A percentile compares a stretch with the other conserved stretches of the same genome.
These are phyloP conservation scores for Sipha flava DNA, from an alignment of 1,140 invertebrate genomes.

Conservation along the genomic window DNA sequence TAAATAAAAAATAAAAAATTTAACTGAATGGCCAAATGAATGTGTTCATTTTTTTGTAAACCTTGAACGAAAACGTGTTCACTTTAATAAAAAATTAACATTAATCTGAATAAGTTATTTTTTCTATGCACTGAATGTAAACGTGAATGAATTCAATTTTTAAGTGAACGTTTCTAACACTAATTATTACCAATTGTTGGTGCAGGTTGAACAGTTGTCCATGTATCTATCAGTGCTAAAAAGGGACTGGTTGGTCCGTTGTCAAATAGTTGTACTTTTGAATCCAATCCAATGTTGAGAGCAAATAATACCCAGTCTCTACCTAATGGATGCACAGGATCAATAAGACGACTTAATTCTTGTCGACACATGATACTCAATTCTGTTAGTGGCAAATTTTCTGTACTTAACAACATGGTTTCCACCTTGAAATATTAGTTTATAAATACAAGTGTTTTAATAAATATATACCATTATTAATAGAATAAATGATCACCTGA, in stretches of 20 bases:
- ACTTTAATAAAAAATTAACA: no score
- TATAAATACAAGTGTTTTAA: neutral
- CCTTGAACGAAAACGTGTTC: no score
- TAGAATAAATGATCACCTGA: constrained; percentile 27
- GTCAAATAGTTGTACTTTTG: constrained; percentile 36
- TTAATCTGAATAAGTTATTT: no score
- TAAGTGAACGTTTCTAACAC: neutral
- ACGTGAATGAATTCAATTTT: no score
- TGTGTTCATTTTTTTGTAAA: no score
- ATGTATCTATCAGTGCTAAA: constrained; percentile 34
- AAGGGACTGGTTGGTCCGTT: constrained; percentile 34
- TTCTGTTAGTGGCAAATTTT: constrained; percentile 38
- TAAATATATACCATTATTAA: neutral
- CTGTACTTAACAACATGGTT: neutral
- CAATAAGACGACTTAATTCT: constrained; percentile 55
- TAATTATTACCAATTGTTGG: constrained; percentile 1
- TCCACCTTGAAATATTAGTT: neutral
- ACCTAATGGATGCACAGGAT: constrained; percentile 69
- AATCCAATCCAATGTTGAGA: constrained; percentile 54
- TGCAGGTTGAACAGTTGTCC: constrained; percentile 12
- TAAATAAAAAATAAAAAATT: no score
- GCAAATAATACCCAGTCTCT: constrained; percentile 76
- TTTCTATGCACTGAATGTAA: no score
- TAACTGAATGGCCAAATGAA: no score
- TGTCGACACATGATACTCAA: constrained; percentile 48